Conservation (phyloP, 2,888 invertebrate genomes). For the Entomobrya multifasciata region DNA sequence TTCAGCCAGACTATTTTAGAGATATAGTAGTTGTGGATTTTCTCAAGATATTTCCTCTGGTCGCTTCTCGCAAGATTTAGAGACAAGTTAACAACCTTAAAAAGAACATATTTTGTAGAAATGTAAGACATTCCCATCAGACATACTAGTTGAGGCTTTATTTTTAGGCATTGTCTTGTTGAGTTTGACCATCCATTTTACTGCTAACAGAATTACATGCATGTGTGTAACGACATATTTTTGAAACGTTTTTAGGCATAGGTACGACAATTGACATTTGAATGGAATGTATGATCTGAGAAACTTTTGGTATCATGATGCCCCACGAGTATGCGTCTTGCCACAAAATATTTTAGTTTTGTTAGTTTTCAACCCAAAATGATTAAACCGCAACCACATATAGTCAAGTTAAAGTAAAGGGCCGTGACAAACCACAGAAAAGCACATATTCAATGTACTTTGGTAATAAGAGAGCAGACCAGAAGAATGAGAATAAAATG, state of each 20-base stretch:
- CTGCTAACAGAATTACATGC: too few relatives aligned
- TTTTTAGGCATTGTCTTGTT: too few relatives aligned
- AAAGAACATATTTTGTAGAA: neutral
- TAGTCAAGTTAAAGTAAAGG: constrained; percentile 35
- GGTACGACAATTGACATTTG: neutral
- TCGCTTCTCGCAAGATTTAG: constrained; percentile 27
- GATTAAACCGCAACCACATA: constrained; percentile 44
- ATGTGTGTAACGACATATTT: too few relatives aligned
- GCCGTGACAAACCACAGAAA: constrained; percentile 21
- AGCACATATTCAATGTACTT: constrained; percentile 6
- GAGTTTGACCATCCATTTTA: too few relatives aligned
- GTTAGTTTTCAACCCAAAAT: constrained; percentile 9
- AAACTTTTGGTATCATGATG: constrained; percentile 23
- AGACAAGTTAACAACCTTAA: constrained; percentile 22
- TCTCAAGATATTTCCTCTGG: too few relatives aligned
- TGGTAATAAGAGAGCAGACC: constrained; percentile 32
- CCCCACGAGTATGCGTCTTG: too few relatives aligned
- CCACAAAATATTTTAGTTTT: constrained; percentile 22
- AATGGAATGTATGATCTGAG: neutral
- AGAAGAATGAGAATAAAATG: constrained; percentile 57
- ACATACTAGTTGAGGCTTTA: too few relatives aligned
- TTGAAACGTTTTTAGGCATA: too few relatives aligned
- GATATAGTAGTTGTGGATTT: too few relatives aligned
- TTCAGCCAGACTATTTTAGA: too few relatives aligned
- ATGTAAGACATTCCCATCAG: neutral